phyloP scores from a whole-genome alignment of 2,888 invertebrate species.

The Trichopoda pennipes region DNA sequence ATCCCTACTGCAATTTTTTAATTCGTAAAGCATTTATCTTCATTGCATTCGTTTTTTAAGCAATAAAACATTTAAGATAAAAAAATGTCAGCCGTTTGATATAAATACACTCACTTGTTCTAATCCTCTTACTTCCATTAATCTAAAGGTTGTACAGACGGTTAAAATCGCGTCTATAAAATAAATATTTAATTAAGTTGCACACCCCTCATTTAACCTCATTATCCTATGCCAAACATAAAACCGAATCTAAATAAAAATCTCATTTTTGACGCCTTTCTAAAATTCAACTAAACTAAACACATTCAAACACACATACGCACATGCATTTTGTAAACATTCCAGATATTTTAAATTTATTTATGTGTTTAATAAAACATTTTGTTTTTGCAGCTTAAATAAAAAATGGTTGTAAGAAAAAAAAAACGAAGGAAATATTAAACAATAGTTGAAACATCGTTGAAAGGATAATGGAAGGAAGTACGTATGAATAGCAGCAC shows the following conservation, averaged over 20 bases:
- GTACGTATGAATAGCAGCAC: conserved; percentile 11
- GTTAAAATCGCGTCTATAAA: conserved; percentile 8
- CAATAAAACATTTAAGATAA: too few species aligned
- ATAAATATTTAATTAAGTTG: conserved; percentile 59
- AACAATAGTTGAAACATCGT: conserved; percentile 6
- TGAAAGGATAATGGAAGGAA: conserved; percentile 22
- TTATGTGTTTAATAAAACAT: neutral
- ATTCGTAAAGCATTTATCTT: too few species aligned
- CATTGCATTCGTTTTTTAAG: too few species aligned
- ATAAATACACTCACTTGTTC: neutral
- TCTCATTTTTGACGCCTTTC: conserved; percentile 60
- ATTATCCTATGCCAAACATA: conserved; percentile 42
- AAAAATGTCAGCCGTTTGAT: too few species aligned
- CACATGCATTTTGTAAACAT: neutral
- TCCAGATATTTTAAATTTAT: neutral
- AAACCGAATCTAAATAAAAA: conserved; percentile 60
- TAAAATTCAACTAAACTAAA: conserved; percentile 15
- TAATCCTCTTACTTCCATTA: neutral
- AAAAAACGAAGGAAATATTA: neutral
- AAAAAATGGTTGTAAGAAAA: conserved; percentile 12
- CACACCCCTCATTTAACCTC: conserved; percentile 49
- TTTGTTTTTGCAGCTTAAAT: neutral
- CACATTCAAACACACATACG: neutral
- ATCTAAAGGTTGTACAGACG: conserved; percentile 31
- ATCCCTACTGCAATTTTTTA: too few species aligned